Evolutionary conservation across 2,888 invertebrate genomes (phyloP), one percentile per base, ranked within the genome.

Genomic region (Cistogaster globosa): DNA sequence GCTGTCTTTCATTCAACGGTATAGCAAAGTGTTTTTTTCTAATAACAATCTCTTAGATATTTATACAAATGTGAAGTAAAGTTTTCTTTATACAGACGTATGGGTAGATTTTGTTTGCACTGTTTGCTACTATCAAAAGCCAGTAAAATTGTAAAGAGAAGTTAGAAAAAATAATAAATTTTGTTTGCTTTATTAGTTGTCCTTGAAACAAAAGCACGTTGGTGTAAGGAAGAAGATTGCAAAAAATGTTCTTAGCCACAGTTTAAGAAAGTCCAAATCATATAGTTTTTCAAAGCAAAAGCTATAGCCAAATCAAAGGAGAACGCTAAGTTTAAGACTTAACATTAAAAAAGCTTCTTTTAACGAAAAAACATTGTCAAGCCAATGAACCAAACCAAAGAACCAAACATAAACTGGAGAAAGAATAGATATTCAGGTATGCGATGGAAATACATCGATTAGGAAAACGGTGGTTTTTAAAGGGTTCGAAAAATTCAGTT

Each of bases 1-100:
- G 55, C 26, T 20, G 55, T 62, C 36, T 55, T 69, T 18, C 60
- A 62, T 55, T 32, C 78, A 45, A 62, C 20, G 45, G 9, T 71
- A 18, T 69, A 16, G n/a, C 53, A 22, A 51, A 60, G 22, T 60
- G 36, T 53, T 53, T 53, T 78, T 67, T 63, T 57, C 36, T 22
- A 32, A 55, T 62, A 57, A 76, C 76, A 57, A 75, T 62, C 68
- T 81, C 68, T 68, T 63, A 36, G 68, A 69, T 76, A 63, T 82
- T 76, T 82, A 63, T 36, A 62, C 69, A 82, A 71, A 69, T 65
- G 58, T 51, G 48, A 48, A 57, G 75, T 69, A 67, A 80, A 74
- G 58, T 62, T 63, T 76, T 32, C 6, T 38, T 76, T 81, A 38
- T 38, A 20, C 48, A 55, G 42, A 75, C 48, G 48, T 71, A 58